A percentile compares a stretch with the other conserved stretches of the same genome.
These are phyloP conservation scores for Lagorchestes hirsutus DNA, from an alignment of 2,797 vertebrate species.

Conservation along the genomic window DNA sequence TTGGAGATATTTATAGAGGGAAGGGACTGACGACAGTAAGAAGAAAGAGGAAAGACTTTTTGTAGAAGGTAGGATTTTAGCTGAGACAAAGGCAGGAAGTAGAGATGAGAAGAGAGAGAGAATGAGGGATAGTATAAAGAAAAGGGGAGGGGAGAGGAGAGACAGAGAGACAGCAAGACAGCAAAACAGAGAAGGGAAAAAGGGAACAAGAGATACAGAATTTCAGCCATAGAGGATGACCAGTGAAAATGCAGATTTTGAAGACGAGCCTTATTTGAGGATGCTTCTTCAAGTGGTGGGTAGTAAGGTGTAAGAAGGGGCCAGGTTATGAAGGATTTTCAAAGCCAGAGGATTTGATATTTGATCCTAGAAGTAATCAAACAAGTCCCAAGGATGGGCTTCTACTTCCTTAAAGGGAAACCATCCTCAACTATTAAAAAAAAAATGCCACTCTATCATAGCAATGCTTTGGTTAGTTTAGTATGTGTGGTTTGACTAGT, in stretches of 20 bases:
- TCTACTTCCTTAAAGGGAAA: neutral
- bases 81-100: neutral
- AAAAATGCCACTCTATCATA: neutral
- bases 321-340: neutral
- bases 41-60: neutral
- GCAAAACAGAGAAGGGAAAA: neutral
- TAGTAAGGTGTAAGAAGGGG: neutral
- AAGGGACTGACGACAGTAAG: neutral
- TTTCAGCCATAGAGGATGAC: neutral
- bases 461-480: neutral
- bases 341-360: neutral
- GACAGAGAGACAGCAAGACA: too few species aligned
- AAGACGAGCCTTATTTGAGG: neutral
- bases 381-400: neutral
- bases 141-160: too few species aligned
- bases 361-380: neutral
- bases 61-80: neutral
- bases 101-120: neutral
- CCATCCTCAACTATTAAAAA: neutral
- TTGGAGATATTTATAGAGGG: neutral
- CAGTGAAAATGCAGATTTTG: neutral
- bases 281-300: neutral
- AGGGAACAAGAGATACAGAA: neutral
- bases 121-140: neutral
- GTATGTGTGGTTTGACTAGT: neutral